These are phyloP conservation scores for Eupithecia pulchellata DNA, from an alignment of 2,888 invertebrate genomes.

Conservation along the genomic window DNA sequence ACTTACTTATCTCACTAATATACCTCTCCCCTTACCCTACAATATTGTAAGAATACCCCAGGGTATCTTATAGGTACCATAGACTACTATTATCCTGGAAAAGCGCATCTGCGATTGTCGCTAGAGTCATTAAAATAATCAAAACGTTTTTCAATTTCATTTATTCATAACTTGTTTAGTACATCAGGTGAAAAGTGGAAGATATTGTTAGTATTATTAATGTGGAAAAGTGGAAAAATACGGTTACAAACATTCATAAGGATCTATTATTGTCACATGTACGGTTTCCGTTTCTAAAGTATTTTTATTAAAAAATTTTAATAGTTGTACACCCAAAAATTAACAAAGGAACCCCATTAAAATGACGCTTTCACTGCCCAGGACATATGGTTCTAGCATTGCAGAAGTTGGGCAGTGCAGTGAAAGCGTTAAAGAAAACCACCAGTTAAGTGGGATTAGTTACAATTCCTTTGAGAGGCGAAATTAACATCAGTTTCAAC, in stretches of 20 bases:
- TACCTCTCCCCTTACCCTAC: no score
- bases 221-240: slow-evolving; percentile 82
- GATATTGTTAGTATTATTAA: slow-evolving; percentile 37
- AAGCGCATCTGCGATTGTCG: background rate
- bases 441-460: background rate
- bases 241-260: slow-evolving; percentile 57
- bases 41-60: no score
- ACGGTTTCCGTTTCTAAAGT: slow-evolving; percentile 46
- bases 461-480: background rate
- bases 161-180: slow-evolving; percentile 55
- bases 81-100: background rate
- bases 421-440: background rate
- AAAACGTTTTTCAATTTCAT: slow-evolving; percentile 30
- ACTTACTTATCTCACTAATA: no score
- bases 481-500: background rate
- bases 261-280: slow-evolving; percentile 75
- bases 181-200: slow-evolving; percentile 53
- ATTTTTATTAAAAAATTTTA: slow-evolving; percentile 21
- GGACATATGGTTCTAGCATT: no score
- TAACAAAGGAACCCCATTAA: background rate
- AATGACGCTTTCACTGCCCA: background rate
- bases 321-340: slow-evolving; percentile 1
- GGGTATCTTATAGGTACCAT: no score
- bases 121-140: background rate
- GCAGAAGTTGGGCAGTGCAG: no score